Evolutionary conservation across 1,140 invertebrate genomes (phyloP).

Genomic region (Philopotamus ludificatus): DNA sequence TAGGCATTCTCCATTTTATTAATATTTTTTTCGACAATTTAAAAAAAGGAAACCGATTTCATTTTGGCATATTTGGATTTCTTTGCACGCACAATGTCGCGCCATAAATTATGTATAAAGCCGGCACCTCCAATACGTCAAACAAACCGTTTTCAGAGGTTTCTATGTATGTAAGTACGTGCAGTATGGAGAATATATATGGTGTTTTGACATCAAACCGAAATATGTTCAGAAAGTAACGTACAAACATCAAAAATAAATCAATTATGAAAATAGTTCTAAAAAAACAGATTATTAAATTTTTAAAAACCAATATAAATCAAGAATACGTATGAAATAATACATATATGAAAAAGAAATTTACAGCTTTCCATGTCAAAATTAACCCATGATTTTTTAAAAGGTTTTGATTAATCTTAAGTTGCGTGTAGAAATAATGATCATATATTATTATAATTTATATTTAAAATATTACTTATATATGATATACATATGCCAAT

Average conservation of each 20-base stretch:
- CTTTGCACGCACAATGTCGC: conserved; percentile 11
- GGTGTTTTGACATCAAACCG: background rate
- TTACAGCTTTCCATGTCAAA: no score
- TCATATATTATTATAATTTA: no score
- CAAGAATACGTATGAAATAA: background rate
- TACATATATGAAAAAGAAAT: no score
- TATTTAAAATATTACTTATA: no score
- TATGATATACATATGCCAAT: no score
- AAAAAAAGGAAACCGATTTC: conserved; percentile 11
- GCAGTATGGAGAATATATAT: background rate
- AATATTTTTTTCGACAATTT: no score
- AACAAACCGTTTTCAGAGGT: conserved; percentile 19
- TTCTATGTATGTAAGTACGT: background rate
- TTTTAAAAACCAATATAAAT: background rate
- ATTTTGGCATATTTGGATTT: background rate
- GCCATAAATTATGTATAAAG: conserved; percentile 24
- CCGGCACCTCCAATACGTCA: background rate
- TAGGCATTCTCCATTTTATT: no score
- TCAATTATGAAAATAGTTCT: background rate
- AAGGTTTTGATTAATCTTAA: no score
- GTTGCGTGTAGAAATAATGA: no score
- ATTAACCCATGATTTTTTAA: no score
- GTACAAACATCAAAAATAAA: background rate
- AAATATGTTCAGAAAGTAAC: background rate
- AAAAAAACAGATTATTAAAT: background rate